Conservation (phyloP, 2,888 invertebrate species). For the Leucoma salicis region DNA sequence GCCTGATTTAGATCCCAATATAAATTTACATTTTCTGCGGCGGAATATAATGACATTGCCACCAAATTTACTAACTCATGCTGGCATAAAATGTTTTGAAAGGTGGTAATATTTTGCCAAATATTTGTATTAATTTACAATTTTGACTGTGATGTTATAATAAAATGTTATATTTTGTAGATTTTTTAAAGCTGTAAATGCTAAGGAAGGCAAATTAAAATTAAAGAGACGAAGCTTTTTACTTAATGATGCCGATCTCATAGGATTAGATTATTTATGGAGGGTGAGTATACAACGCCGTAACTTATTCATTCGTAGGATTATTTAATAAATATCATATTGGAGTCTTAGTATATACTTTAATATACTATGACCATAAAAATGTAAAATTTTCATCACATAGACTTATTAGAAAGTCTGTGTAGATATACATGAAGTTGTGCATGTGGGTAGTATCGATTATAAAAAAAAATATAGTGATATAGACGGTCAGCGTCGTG, state of each 20-base stretch:
- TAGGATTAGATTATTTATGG: conserved; percentile 98
- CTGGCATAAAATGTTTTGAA: conserved; percentile 95
- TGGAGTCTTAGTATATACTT: too few relatives aligned
- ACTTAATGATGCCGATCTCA: conserved; percentile 96
- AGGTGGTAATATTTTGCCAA: conserved; percentile 50
- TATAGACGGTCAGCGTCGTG: too few relatives aligned
- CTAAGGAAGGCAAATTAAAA: conserved; percentile 95
- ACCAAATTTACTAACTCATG: conserved; percentile 94
- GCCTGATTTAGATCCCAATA: conserved; percentile 97
- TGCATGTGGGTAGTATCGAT: too few relatives aligned
- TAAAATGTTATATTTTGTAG: conserved; percentile 55
- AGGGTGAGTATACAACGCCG: conserved; percentile 88
- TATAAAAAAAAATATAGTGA: too few relatives aligned
- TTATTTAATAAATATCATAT: too few relatives aligned
- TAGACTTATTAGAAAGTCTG: too few relatives aligned
- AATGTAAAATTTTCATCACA: too few relatives aligned
- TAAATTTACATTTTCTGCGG: conserved; percentile 97
- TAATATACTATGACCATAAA: too few relatives aligned
- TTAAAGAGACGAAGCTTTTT: conserved; percentile 91
- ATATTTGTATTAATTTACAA: neutral
- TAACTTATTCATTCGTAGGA: too few relatives aligned
- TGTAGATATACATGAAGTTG: too few relatives aligned
- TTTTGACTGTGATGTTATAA: neutral
- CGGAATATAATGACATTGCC: conserved; percentile 95
- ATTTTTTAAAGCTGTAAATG: conserved; percentile 97